Conservation (phyloP, 2,797 vertebrate genomes). For the Ctenopoma kingsleyae region DNA sequence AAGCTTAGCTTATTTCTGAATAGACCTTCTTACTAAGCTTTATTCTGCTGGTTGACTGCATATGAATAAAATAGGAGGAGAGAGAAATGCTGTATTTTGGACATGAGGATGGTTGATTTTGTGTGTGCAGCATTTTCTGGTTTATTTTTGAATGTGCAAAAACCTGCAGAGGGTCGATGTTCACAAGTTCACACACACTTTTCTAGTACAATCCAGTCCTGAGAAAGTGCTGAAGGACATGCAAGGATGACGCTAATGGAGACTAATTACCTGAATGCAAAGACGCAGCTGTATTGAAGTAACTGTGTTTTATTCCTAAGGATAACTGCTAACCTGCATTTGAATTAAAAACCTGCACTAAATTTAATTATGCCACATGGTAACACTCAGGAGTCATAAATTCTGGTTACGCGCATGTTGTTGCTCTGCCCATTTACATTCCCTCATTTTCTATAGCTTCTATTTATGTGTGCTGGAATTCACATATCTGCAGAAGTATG, state of each 20-base stretch:
- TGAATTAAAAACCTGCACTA: constrained; percentile 52
- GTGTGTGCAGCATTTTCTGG: not conserved
- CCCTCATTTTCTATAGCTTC: constrained; percentile 18
- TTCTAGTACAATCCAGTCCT: constrained; percentile 18
- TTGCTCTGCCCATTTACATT: constrained; percentile 32
- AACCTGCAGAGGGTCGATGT: constrained; percentile 16
- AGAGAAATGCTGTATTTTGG: not conserved
- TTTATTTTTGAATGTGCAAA: constrained; percentile 29
- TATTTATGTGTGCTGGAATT: constrained; percentile 60
- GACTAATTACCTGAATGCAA: constrained; percentile 63
- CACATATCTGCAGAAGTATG: constrained; percentile 37
- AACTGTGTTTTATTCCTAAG: constrained; percentile 40
- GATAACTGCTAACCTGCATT: constrained; percentile 39
- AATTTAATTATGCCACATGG: constrained; percentile 66
- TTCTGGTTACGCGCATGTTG: constrained; percentile 36
- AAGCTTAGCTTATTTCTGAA: constrained; percentile 58
- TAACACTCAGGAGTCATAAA: constrained; percentile 58
- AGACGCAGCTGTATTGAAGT: constrained; percentile 26
- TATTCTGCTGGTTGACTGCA: constrained; percentile 42
- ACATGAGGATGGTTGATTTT: constrained; percentile 13
- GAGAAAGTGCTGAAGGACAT: constrained; percentile 46
- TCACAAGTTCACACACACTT: constrained; percentile 3
- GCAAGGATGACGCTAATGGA: constrained; percentile 61
- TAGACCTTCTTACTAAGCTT: constrained; percentile 54
- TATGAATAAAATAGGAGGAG: constrained; percentile 23